A percentile compares a stretch with the other conserved stretches of the same genome.
These are phyloP conservation scores for pig (Sus scrofa) DNA, from an alignment of 2,113 vertebrate genomes.

Conservation along the genomic window T2T-Sscrofa CM000826.6:121429501-121430000, in stretches of 20 bases:
- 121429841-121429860: neutral
- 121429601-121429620: constrained; percentile 87
- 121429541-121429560: constrained; percentile 73
- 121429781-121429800: constrained; percentile 50
- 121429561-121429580: constrained; percentile 97
- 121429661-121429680: constrained; percentile 93
- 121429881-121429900: too few species aligned
- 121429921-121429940: too few species aligned
- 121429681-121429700: constrained; percentile 93
- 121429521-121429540: neutral
- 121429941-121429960: too few species aligned
- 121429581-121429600: constrained; percentile 91
- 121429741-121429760: constrained; percentile 44
- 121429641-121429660: constrained; percentile 95
- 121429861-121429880: constrained; percentile 59
- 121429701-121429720: constrained; percentile 91
- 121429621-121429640: constrained; percentile 93
- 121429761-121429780: constrained; percentile 49
- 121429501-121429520: constrained; percentile 15
- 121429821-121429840: constrained; percentile 80
- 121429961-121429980: too few species aligned
- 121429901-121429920: too few species aligned
- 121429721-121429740: constrained; percentile 74
- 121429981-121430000: too few species aligned
- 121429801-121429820: constrained; percentile 52